Percentiles rank a stretch among this genome's conserved stretches.
These are phyloP conservation scores for Acridotheres tristis DNA, from an alignment of 2,797 vertebrate genomes.

Conservation along the genomic window DNA sequence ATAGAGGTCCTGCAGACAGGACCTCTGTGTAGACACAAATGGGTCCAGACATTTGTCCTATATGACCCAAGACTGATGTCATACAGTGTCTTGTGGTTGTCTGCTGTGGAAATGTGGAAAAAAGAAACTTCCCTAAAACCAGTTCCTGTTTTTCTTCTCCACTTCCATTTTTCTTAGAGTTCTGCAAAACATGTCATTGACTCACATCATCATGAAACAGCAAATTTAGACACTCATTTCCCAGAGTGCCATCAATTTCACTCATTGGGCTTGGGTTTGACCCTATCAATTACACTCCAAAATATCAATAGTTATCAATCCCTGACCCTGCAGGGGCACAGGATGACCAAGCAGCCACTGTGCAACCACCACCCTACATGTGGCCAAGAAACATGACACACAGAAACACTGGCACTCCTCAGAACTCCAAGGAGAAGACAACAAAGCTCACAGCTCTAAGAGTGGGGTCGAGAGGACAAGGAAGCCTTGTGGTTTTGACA, in stretches of 20 bases:
- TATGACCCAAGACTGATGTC: background rate
- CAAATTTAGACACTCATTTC: background rate
- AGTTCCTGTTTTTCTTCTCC: constrained; percentile 52
- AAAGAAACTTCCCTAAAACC: constrained; percentile 35
- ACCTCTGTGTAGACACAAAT: too few species aligned
- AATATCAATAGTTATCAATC: background rate
- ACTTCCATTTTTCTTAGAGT: constrained; percentile 4
- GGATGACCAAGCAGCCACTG: background rate
- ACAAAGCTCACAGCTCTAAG: background rate
- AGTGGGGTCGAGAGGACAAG: constrained; percentile 16
- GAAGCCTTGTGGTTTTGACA: background rate
- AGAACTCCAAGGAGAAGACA: background rate
- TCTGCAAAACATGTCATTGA: constrained; percentile 11
- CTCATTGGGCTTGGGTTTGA: background rate
- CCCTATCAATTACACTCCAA: background rate
- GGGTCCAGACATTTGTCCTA: too few species aligned
- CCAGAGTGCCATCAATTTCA: background rate
- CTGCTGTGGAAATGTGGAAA: constrained; percentile 16
- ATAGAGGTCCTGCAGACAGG: background rate
- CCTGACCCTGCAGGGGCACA: background rate
- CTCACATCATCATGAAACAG: background rate
- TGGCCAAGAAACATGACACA: background rate
- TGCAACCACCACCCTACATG: background rate
- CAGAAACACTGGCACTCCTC: background rate
- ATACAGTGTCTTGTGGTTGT: constrained; percentile 29